Evolutionary conservation across 2,888 invertebrate genomes (phyloP).

Genomic region (Apodemia mormo): DNA sequence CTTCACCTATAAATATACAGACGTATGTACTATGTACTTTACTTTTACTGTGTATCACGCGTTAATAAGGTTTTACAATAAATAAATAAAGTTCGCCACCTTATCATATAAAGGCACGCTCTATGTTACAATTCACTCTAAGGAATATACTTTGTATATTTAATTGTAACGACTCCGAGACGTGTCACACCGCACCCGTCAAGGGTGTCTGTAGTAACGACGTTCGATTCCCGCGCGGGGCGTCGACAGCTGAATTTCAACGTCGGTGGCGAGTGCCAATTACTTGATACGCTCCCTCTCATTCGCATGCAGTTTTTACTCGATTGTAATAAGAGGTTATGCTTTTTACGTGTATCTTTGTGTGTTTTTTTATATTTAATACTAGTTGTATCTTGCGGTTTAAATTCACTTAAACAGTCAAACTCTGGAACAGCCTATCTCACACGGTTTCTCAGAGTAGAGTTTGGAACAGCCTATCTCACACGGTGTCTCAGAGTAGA

Average conservation of each 20-base stretch:
- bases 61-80: too few species aligned
- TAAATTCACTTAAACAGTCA: too few species aligned
- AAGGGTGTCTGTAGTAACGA: slow-evolving; percentile 54
- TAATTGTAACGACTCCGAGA: slow-evolving; percentile 1
- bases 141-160: background rate
- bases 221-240: slow-evolving; percentile 47
- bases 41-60: too few species aligned
- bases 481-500: too few species aligned
- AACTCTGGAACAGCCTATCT: too few species aligned
- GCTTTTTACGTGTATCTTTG: background rate
- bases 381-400: too few species aligned
- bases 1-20: too few species aligned
- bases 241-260: slow-evolving; percentile 51
- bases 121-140: background rate
- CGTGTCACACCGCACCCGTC: slow-evolving; percentile 37
- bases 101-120: background rate
- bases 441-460: too few species aligned
- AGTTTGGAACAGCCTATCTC: too few species aligned
- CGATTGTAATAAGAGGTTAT: background rate
- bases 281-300: slow-evolving; percentile 30
- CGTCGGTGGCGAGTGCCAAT: slow-evolving; percentile 43
- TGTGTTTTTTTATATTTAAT: background rate
- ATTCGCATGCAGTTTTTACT: slow-evolving; percentile 1
- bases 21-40: too few species aligned
- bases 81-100: too few species aligned